phyloP scores from a whole-genome alignment of 2,797 vertebrate species.

The Ptychobarbus kaznakovi region DNA sequence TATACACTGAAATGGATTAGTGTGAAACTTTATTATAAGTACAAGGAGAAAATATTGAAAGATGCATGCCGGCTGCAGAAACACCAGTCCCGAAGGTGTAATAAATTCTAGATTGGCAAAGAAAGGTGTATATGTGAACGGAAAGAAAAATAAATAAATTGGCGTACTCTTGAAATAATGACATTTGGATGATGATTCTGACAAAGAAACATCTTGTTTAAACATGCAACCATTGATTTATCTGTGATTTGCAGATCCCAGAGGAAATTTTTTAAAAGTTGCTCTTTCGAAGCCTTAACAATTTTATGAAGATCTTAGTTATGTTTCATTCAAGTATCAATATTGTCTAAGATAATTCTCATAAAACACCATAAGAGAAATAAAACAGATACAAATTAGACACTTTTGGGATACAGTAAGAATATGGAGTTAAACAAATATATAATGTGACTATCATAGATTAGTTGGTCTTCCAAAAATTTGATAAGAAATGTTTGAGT shows the following conservation, averaged over 20 bases:
- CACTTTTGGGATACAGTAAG: background rate
- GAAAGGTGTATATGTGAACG: background rate
- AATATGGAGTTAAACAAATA: background rate
- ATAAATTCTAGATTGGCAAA: constrained; percentile 1
- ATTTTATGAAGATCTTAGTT: background rate
- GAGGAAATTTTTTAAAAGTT: background rate
- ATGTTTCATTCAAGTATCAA: background rate
- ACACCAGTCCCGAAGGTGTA: background rate
- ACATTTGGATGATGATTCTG: background rate
- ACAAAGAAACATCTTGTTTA: constrained; percentile 12
- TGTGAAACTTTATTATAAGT: background rate
- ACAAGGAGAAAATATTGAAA: background rate
- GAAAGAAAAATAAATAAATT: background rate
- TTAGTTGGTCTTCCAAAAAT: background rate
- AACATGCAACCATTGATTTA: background rate
- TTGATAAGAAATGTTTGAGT: background rate
- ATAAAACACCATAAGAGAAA: background rate
- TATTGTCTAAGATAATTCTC: background rate
- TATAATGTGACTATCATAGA: background rate
- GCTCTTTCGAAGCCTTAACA: background rate
- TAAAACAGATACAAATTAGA: background rate
- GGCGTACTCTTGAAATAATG: background rate
- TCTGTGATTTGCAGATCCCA: background rate
- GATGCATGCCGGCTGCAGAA: background rate
- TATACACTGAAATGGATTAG: background rate